A percentile compares a stretch with the other conserved stretches of the same genome.
Conservation (phyloP, 2,888 invertebrate genomes). For the Eupithecia exiguata region DNA sequence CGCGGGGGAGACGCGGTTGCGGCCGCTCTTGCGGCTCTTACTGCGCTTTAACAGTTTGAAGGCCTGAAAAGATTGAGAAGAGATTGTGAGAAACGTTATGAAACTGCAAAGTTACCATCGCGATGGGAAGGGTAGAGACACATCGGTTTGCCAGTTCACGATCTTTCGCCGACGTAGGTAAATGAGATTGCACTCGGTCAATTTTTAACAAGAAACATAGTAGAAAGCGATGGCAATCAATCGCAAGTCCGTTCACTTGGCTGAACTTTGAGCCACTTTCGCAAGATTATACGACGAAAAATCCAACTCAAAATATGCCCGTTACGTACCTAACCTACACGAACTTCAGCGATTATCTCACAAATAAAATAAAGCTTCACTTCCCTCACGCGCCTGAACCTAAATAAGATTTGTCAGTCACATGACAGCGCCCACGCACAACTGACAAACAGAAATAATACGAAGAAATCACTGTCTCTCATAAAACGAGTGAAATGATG, state of each 20-base stretch:
- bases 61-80: conserved; percentile 64
- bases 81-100: neutral
- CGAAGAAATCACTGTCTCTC: neutral
- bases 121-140: neutral
- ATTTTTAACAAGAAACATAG: neutral
- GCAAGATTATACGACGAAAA: neutral
- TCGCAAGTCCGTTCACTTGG: neutral
- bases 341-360: neutral
- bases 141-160: neutral
- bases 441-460: neutral
- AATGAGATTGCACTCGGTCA: neutral
- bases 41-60: conserved; percentile 77
- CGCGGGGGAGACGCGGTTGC: conserved; percentile 73
- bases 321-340: too few relatives aligned
- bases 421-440: neutral
- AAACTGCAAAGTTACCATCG: neutral
- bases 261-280: neutral
- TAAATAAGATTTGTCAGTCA: conserved; percentile 1
- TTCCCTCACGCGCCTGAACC: neutral
- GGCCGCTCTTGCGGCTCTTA: conserved; percentile 64
- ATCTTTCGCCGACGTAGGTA: neutral
- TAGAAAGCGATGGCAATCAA: neutral
- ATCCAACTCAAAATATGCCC: neutral
- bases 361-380: neutral
- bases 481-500: neutral